Base-by-base conservation (phyloP, 2,888 invertebrate genomes). In the Tetranychus piercei region DNA sequence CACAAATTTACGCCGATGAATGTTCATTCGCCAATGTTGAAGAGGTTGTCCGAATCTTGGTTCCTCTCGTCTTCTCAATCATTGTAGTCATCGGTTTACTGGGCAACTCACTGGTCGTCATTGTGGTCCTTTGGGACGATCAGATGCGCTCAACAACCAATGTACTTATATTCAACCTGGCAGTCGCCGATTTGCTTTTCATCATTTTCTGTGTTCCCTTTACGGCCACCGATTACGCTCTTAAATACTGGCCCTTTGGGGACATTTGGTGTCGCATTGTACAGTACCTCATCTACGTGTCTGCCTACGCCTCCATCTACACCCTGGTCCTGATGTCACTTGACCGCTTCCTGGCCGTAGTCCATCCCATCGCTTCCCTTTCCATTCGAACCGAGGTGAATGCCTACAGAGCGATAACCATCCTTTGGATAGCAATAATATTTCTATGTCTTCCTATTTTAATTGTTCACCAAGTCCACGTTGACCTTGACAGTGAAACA, bases 61-160 rank as follows among this genome's bases (percentile, higher is more conserved):
- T 90, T 44, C 90, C 90, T 18, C 86, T 91, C 66, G 88, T 92
- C 80, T 94, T 94, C 81, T 90, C 91, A 6, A 85, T 91, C 78
- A 91, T 93, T 77, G 89, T 91, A 74, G 86, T 92, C 45, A 87
- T 93, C 65, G 94, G 94, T n/a, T 84, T 94, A 9, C 86, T 92
- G 74, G 94, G 94, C 76, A 94, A 94, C 82, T 88, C 89, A 0
- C 84, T 94, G 76, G 93, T 94, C 34, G 91, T 94, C 44, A 84
- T 92, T 74, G 92, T 94, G 15, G 92, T 94, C 0, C 87, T 90
- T 18, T 89, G 89, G 70, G 92, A 93, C 83, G 89, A 91, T 79
- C 89, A 90, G 80, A 94, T 94, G 94, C 86, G 93, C 79, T 92
- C 91, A 64, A 93, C 93, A 7, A 94, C 94, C 72, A 94, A 94